Percentiles rank a stretch among this genome's conserved stretches.
Evolutionary conservation across 2,797 vertebrate species (phyloP).

Genomic region (Emys orbicularis): DNA sequence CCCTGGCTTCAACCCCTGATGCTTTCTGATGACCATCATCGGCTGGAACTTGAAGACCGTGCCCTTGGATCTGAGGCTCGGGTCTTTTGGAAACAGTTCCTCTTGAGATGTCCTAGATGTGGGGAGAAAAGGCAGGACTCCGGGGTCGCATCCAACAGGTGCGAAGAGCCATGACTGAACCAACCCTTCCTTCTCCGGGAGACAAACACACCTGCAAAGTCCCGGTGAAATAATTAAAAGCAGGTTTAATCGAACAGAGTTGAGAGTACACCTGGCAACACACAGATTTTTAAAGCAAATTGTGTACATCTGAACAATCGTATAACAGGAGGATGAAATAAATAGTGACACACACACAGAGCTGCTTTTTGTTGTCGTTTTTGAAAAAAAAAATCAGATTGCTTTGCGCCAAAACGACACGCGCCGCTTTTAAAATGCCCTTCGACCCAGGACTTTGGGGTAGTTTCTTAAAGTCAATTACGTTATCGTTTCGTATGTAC

Average conservation of each 20-base stretch:
- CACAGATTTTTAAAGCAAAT: neutral
- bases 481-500: neutral
- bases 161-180: neutral
- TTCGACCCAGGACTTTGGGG: neutral
- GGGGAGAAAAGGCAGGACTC: neutral
- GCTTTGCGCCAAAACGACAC: neutral
- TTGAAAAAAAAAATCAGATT: neutral
- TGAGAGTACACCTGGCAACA: constrained; percentile 16
- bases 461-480: neutral
- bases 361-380: constrained; percentile 3
- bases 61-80: neutral
- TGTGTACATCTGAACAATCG: neutral
- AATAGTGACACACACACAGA: neutral
- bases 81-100: neutral
- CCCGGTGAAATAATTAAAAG: neutral
- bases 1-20: neutral
- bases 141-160: neutral
- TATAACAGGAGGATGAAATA: neutral
- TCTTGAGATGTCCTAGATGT: neutral
- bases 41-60: neutral
- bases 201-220: neutral
- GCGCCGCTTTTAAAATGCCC: neutral
- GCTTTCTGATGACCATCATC: neutral
- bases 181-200: neutral
- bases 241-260: constrained; percentile 60